Percentiles rank a stretch among this genome's conserved stretches.
Conservation (phyloP, 2,888 invertebrate species). For the Rugalucina vietnamica region DNA sequence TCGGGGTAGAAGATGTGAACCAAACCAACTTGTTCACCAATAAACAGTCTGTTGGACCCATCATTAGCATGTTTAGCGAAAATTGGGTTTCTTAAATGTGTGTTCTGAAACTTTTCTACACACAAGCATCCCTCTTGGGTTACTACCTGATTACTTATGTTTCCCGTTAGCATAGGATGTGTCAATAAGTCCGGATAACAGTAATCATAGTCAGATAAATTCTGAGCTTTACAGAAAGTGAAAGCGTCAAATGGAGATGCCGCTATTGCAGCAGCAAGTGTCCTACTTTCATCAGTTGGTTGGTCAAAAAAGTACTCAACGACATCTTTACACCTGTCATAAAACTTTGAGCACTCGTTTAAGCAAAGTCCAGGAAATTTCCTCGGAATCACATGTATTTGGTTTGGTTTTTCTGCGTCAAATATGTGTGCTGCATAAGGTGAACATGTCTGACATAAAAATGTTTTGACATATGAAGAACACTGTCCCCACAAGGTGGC, state of each 20-base stretch:
- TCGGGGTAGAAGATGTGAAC: constrained; percentile 73
- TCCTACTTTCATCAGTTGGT: constrained; percentile 39
- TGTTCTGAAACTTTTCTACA: constrained; percentile 66
- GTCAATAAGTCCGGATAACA: constrained; percentile 79
- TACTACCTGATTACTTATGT: constrained; percentile 61
- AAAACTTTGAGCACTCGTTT: constrained; percentile 72
- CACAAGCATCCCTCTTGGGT: constrained; percentile 78
- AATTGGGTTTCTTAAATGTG: constrained; percentile 71
- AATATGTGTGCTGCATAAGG: constrained; percentile 82
- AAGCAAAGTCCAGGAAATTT: constrained; percentile 79
- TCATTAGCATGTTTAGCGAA: constrained; percentile 76
- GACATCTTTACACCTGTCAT: constrained; percentile 67
- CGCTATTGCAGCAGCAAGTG: background rate
- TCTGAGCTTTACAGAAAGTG: constrained; percentile 69
- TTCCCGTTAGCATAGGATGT: constrained; percentile 66
- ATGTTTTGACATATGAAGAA: constrained; percentile 63
- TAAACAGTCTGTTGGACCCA: constrained; percentile 75
- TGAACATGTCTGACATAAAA: constrained; percentile 80
- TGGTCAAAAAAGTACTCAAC: constrained; percentile 67
- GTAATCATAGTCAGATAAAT: constrained; percentile 74
- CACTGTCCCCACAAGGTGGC: constrained; percentile 64
- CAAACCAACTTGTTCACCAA: constrained; percentile 79
- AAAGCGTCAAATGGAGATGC: constrained; percentile 19
- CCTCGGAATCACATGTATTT: constrained; percentile 39
- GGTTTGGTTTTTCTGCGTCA: constrained; percentile 70